A percentile compares a stretch with the other conserved stretches of the same genome.
phyloP scores from a whole-genome alignment of 1,140 invertebrate genomes.

The Atta colombica region DNA sequence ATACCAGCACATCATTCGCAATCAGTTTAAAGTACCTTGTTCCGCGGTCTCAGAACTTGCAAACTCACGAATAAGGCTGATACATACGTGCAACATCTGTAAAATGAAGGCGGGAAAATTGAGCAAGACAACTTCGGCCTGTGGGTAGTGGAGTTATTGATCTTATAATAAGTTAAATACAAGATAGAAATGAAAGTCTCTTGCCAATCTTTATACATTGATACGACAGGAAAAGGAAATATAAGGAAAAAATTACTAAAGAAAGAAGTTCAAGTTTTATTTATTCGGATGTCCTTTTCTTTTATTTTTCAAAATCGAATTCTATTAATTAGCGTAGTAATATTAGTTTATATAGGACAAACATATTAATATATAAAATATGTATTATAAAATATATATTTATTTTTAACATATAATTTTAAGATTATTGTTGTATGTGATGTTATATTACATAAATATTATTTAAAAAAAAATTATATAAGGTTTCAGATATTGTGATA shows the following conservation, averaged over 20 bases:
- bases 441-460: neutral
- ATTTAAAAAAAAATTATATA: neutral
- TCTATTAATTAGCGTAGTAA: neutral
- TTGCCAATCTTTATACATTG: neutral
- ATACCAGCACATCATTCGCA: conserved; percentile 51
- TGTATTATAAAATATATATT: neutral
- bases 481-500: too few relatives aligned
- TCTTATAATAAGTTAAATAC: conserved; percentile 43
- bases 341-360: neutral
- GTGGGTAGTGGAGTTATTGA: conserved; percentile 26
- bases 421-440: neutral
- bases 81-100: neutral
- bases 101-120: conserved; percentile 44
- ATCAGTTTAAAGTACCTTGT: conserved; percentile 59
- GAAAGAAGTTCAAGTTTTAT: conserved; percentile 13
- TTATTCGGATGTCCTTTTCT: neutral
- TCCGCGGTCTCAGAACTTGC: conserved; percentile 35
- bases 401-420: neutral
- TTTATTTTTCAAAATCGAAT: neutral
- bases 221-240: neutral
- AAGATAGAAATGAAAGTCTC: conserved; percentile 1
- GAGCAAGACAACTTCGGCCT: conserved; percentile 11
- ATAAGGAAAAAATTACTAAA: conserved; percentile 12
- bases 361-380: neutral
- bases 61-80: conserved; percentile 22